Evolutionary conservation across 2,797 vertebrate species (phyloP), one percentile per base, ranked within the genome.

Genomic region (Acrossocheilus fasciatus): DNA sequence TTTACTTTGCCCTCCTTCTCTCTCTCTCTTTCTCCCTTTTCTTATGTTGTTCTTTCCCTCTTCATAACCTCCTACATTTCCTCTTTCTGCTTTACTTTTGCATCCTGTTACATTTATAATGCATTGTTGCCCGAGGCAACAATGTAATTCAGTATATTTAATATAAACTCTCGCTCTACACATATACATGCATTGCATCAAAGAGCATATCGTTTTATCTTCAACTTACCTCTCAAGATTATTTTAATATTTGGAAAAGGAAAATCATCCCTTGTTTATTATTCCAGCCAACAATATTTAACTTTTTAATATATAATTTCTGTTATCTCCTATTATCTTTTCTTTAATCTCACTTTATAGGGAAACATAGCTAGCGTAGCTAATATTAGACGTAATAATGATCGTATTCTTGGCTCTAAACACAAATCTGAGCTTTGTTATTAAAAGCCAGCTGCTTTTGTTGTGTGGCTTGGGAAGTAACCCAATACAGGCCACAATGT

Each of bases 81-180:
- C 30, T 74, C 54, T 82, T 86, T 85, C 66, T 73, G 76, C 18
- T 85, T 41, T 62, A 36, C 20, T 62, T 85, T 72, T 73, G 41
- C 20, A 73, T 41, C 41, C 43, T 80, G 52, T 73, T 47, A 85
- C 20, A 86, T 80, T 80, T 43, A 64, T 73, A 73, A 81, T 81
- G 39, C 12, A 47, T 52, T 39, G 30, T 18, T 64, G 52, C 68
- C 14, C 1, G 59, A 76, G 50, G 64, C 66, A 34, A 17, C 72
- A 62, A 18, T 66, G 26, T 26, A 84, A 76, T 75, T 64, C 64
- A 59, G n/a, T 79, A 18, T 45, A 41, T 52, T 77, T 36, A 57
- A 77, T 30, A 72, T 50, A 57, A 79, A 75, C 23, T 18, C 39
- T 86, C 9, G 23, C 54, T 57, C 43, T 41, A 74, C 62, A 82